A percentile compares a stretch with the other conserved stretches of the same genome.
Evolutionary conservation across 2,797 vertebrate species (phyloP).

Genomic region (Sphenodon punctatus): DNA sequence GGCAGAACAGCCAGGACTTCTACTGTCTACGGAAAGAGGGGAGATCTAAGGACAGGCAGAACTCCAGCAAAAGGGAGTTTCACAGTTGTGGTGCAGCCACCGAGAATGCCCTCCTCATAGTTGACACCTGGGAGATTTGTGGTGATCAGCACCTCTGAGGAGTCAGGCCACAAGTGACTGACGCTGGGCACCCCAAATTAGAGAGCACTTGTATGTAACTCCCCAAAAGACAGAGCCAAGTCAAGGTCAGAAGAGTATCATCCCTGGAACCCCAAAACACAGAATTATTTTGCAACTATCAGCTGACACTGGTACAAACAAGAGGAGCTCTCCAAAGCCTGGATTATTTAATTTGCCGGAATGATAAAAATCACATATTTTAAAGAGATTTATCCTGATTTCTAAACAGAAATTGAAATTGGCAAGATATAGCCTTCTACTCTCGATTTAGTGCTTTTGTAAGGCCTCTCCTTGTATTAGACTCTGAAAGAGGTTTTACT

Average conservation of each 20-base stretch:
- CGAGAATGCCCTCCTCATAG: too few species aligned
- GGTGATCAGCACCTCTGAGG: not conserved
- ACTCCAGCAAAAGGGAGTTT: too few species aligned
- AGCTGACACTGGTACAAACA: not conserved
- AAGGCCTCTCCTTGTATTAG: not conserved
- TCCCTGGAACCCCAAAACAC: not conserved
- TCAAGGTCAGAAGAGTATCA: not conserved
- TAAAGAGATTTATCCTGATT: not conserved
- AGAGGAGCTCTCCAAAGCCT: not conserved
- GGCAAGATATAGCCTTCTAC: not conserved
- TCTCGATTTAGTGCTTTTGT: not conserved
- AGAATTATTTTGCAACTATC: not conserved
- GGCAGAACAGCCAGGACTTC: too few species aligned
- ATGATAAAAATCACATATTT: not conserved
- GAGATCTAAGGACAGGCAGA: too few species aligned
- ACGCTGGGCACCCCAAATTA: not conserved
- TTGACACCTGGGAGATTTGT: too few species aligned
- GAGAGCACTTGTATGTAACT: not conserved
- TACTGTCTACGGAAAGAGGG: too few species aligned
- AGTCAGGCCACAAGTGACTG: not conserved
- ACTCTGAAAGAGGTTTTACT: slow-evolving; percentile 9
- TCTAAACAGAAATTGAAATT: not conserved
- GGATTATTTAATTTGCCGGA: not conserved
- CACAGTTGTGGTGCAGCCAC: too few species aligned
- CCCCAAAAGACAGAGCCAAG: not conserved